A percentile compares a stretch with the other conserved stretches of the same genome.
These are phyloP conservation scores for Nymphicus hollandicus DNA, from an alignment of 2,113 vertebrate species.

Conservation along the genomic window DNA sequence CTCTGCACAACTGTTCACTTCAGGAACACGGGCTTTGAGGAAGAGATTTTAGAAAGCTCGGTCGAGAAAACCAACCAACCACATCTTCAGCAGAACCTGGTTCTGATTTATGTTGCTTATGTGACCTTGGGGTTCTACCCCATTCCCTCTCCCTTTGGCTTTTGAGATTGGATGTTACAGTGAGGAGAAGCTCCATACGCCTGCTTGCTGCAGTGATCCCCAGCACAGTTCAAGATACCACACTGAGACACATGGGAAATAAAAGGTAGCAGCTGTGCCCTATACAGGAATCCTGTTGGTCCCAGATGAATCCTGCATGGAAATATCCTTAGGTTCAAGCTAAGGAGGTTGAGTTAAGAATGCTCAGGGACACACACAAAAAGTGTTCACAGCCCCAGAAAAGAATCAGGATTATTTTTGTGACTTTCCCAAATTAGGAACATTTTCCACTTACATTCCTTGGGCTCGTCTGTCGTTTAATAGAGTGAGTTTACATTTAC, in stretches of 20 bases:
- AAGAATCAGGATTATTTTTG: not conserved
- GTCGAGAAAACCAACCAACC: not conserved
- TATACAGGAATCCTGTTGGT: not conserved
- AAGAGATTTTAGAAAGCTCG: not conserved
- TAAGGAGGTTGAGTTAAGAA: not conserved
- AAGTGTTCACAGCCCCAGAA: not conserved
- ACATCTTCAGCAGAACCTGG: not conserved
- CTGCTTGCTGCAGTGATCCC: not conserved
- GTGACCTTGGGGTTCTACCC: not conserved
- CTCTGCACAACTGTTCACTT: not conserved
- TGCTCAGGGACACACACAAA: not conserved
- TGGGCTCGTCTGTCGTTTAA: not conserved
- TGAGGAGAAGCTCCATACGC: not conserved
- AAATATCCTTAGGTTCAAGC: not conserved
- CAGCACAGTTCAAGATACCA: not conserved
- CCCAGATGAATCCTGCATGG: not conserved
- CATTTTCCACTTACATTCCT: not conserved
- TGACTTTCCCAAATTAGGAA: not conserved
- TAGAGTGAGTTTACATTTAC: not conserved
- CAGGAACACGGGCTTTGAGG: not conserved
- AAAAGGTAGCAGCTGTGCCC: constrained; percentile 2
- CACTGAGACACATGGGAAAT: not conserved
- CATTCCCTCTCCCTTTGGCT: not conserved
- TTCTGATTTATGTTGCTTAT: not conserved
- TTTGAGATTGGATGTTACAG: not conserved